Percentiles rank a stretch among this genome's conserved stretches.
Conservation (phyloP, 2,888 invertebrate genomes). For the Stenodema calcarata region DNA sequence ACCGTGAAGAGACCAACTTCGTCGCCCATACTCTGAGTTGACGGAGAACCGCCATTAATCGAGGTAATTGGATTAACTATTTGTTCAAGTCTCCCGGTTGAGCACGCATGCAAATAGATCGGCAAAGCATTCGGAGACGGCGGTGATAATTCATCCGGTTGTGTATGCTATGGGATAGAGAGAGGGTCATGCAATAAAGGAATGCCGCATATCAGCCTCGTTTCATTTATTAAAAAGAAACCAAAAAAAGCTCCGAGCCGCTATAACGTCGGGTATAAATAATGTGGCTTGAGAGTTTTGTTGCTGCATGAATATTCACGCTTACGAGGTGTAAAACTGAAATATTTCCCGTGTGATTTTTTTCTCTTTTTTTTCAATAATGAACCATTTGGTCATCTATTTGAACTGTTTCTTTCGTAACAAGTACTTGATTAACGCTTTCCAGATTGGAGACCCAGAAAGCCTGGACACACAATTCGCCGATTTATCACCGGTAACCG, state of each 20-base stretch:
- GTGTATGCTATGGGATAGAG: neutral
- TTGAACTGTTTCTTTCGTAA: no score
- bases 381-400: neutral
- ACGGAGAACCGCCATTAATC: neutral
- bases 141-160: neutral
- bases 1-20: no score
- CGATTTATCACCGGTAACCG: no score
- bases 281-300: neutral
- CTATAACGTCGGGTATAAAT: neutral
- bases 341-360: neutral
- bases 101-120: constrained; percentile 8
- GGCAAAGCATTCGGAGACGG: neutral
- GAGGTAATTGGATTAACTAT: constrained; percentile 14
- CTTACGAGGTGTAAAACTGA: constrained; percentile 18
- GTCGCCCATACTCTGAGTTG: no score
- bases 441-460: no score
- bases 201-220: neutral
- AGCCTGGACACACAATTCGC: no score
- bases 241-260: neutral
- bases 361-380: neutral
- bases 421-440: no score
- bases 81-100: neutral
- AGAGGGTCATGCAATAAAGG: neutral
- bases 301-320: constrained; percentile 5
- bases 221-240: neutral